phyloP scores from a whole-genome alignment of 2,113 vertebrate genomes.

The Pantherophis guttatus region DNA sequence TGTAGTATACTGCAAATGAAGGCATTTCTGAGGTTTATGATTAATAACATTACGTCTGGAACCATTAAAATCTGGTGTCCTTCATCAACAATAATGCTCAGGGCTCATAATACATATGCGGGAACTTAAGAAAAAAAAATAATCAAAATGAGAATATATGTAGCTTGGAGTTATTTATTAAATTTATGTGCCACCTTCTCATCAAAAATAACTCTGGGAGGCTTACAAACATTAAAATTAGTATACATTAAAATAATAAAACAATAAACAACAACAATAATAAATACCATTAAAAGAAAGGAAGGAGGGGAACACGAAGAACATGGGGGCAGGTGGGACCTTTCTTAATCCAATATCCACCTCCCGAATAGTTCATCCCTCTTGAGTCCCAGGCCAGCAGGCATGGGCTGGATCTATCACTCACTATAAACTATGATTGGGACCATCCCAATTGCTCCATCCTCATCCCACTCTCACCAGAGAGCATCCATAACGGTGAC shows the following conservation, averaged over 20 bases:
- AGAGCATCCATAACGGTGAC: not conserved
- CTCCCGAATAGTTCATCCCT: not conserved
- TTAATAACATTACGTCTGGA: not conserved
- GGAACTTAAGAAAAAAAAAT: not conserved
- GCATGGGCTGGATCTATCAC: too few species aligned
- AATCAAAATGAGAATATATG: not conserved
- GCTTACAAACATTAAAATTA: not conserved
- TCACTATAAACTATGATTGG: too few species aligned
- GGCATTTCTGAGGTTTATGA: constrained; percentile 14
- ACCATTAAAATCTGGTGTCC: not conserved
- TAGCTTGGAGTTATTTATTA: not conserved
- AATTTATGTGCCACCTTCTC: not conserved
- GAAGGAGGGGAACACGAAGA: not conserved
- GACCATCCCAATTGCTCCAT: not conserved
- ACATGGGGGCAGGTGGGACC: not conserved
- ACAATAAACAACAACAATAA: not conserved
- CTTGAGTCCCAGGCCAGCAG: not conserved
- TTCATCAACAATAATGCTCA: not conserved
- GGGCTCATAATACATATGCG: constrained; percentile 2
- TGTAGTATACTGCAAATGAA: not conserved
- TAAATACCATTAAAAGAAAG: not conserved
- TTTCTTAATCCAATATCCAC: not conserved
- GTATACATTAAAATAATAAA: not conserved
- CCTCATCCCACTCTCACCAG: not conserved
- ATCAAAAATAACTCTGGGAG: not conserved